Base-by-base conservation (phyloP, 2,113 vertebrate species). In the Cheilinus undulatus region DNA sequence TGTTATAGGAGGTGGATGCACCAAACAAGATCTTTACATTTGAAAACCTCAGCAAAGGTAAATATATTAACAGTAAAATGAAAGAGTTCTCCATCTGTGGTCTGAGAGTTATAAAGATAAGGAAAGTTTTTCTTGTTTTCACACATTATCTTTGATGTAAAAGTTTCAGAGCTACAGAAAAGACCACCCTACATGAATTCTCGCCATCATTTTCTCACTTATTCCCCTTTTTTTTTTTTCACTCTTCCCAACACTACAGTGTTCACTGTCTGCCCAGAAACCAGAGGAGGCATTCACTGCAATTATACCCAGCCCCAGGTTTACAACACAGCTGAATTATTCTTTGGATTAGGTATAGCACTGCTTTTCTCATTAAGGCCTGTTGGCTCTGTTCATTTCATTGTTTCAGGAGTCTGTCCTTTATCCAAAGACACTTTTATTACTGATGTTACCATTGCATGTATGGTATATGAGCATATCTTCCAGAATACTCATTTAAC, bases 61-160 rank as follows among this genome's bases (percentile, higher is more conserved):
- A 77, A 40, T 85, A 80, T 67, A 74, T 80, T 69, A 70, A 64
- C 38, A 10, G 60, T 80, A 28, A 86, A 83, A 83, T 86, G 72
- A 8, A 60, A 82, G 72, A 68, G 56, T 71, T 68, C 62, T 73
- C 60, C 42, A 42, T 36, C 49, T 59, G 45, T 5, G 69, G 38
- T 89, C 82, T 76, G 77, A 56, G 61, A 27, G 57, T 78, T 79
- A 73, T 76, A 83, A 83, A 69, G 45, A 69, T 51, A 52, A 82
- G 83, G 78, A 88, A 69, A 49, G 59, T 76, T 63, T 66, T 68
- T 58, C 2, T 58, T 50, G 50, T 62, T 81, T 90, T 85, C 83
- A 87, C 83, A 87, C 79, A 43, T 85, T 76, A 52, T 88, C 77
- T 90, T 62, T 69, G 60, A 78, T 78, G 80, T 75, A 82, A 82